Base-by-base conservation (phyloP, 1,140 invertebrate genomes). In the Diplogasteroides magnus region DNA sequence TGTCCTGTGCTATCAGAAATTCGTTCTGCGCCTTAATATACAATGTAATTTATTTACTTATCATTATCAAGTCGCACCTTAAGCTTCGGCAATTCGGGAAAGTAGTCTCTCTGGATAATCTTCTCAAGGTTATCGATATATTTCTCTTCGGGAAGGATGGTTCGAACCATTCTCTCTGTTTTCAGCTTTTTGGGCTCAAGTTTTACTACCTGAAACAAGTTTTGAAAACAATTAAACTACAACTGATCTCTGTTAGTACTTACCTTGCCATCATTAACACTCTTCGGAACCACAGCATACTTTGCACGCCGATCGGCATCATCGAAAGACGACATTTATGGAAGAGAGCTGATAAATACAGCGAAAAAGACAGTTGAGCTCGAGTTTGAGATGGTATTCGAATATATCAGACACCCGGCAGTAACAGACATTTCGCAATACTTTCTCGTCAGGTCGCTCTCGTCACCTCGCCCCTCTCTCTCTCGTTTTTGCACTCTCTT, bases 21-120 rank as follows among this genome's bases (percentile, higher is more conserved):
- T 93, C 92, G 83, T 91, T 90, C 83, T 97, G 93, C 1, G 92
- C 92, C 79, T 81, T 15, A 56, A 56, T n/a, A 56, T 15, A 15
- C 15, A 56, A 56, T 56, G n/a, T 56, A 15, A 56, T n/a, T 56
- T 15, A 15, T 29, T 26, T n/a, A 29, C 6, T 29, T 61, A 26
- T 29, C 6, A 26, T 29, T 29, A 26, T n/a, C 6, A 61, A 61
- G 55, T 68, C 14, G 55, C 25, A 81, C 79, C 78, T 91, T 90
- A 31, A 98, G 82, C 81, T 93, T 94, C 72, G 93, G 90, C 58
- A 98, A 84, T 82, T 98, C 92, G 3, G 96, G 95, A 80, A 94
- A 98, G 82, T 96, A 98, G 82, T 98, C 95, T 74, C 93, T 88
- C 82, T 97, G 90, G 76, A 98, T 97, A 55, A 98, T 97, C 82